Percentiles rank a stretch among this genome's conserved stretches.
Conservation (phyloP, 2,888 invertebrate species). For the Philereme transversata region DNA sequence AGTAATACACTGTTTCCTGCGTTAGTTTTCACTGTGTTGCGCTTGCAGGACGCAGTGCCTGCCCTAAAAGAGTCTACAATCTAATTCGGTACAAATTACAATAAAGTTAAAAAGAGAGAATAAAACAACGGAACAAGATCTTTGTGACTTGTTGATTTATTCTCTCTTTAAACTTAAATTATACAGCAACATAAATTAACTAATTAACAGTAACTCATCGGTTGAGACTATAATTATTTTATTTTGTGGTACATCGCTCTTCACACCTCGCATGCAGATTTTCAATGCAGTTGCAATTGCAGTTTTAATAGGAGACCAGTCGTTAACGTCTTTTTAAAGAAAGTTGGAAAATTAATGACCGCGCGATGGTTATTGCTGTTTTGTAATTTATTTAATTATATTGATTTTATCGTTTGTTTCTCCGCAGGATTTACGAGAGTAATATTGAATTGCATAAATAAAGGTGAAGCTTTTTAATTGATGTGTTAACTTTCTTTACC, state of each 20-base stretch:
- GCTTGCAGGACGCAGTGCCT: too few species aligned
- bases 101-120: too few species aligned
- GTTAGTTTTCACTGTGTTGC: too few species aligned
- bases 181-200: too few species aligned
- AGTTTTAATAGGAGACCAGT: slow-evolving; percentile 48
- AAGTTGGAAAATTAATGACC: slow-evolving; percentile 51
- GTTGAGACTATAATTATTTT: too few species aligned
- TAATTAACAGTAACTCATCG: too few species aligned
- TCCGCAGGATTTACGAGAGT: slow-evolving; percentile 23
- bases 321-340: slow-evolving; percentile 47
- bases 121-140: too few species aligned
- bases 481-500: slow-evolving; percentile 9
- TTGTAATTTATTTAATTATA: slow-evolving; percentile 36
- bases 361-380: slow-evolving; percentile 39
- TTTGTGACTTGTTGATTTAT: too few species aligned
- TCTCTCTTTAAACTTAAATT: too few species aligned
- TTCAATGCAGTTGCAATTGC: slow-evolving; percentile 41
- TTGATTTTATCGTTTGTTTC: slow-evolving; percentile 33
- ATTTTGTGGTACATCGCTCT: slow-evolving; percentile 13
- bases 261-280: slow-evolving; percentile 50
- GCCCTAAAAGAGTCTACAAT: too few species aligned
- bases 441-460: slow-evolving; percentile 16
- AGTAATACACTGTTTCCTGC: too few species aligned
- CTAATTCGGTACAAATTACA: too few species aligned
- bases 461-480: slow-evolving; percentile 13